Conservation (phyloP, 2,888 invertebrate genomes). For the Lutraria lutraria region DNA sequence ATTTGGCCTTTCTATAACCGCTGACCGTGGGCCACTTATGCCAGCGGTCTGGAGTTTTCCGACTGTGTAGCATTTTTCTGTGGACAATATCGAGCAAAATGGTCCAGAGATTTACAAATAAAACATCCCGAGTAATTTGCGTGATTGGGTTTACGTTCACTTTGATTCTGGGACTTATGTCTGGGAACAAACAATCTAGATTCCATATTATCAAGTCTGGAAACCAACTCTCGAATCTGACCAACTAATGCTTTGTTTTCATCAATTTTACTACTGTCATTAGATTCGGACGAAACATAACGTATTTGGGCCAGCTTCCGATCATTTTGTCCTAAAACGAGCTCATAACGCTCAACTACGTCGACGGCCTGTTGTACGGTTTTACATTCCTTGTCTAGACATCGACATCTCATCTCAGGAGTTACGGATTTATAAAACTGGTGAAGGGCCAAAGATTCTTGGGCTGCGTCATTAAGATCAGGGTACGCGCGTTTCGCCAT, state of each 20-base stretch:
- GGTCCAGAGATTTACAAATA: neutral
- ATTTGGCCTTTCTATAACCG: neutral
- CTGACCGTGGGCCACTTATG: neutral
- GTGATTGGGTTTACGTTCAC: neutral
- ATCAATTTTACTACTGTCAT: neutral
- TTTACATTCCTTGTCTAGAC: slow-evolving; percentile 3
- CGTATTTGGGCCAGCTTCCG: neutral
- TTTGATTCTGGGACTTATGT: neutral
- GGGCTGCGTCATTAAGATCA: neutral
- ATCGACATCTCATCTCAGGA: neutral
- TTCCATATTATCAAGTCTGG: neutral
- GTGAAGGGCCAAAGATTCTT: slow-evolving; percentile 1
- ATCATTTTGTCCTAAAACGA: neutral
- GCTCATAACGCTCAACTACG: neutral
- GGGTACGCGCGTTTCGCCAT: neutral
- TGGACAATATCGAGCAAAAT: neutral
- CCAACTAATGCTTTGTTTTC: neutral
- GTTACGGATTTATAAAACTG: neutral
- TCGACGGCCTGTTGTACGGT: neutral
- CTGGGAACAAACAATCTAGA: too few species aligned
- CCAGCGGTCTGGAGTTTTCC: slow-evolving; percentile 5
- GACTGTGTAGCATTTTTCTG: neutral
- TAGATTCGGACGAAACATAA: neutral
- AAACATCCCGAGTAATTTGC: neutral
- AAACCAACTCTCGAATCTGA: neutral